Base-by-base conservation (phyloP, 1,140 invertebrate species). In the Penaeus indicus region DNA sequence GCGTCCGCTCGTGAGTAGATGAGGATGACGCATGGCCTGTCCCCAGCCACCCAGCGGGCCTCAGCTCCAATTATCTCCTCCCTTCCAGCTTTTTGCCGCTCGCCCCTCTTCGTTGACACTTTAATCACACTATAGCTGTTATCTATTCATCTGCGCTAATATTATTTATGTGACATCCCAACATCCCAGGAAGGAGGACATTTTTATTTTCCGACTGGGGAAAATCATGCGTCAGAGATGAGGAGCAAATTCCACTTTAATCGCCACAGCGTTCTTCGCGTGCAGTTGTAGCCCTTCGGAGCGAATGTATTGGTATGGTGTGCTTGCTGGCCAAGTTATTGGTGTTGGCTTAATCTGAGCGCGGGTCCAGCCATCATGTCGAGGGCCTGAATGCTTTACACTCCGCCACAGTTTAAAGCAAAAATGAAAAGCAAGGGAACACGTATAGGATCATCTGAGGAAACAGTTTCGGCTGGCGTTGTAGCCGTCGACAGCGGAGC, bases 61-160 rank as follows among this genome's bases (percentile, higher is more conserved):
- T 25, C 86, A 61, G 79, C 86, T 87, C 86, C 86, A 87, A 87
- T 87, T 87, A 87, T 87, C 86, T 81, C 86, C 64, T 72, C 77
- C 60, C 77, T 79, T 79, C 81, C n/a, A 54, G 22, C 81, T 83
- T 83, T 62, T 86, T 81, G 80, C 63, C 60, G 42, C 80, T 77
- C 78, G n/a, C 47, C 79, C 42, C 47, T 82, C 64, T 63, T 38
- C 61, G 27, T 25, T 61, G 13, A 47, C 25, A 11, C 86, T 54
- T 27, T 75, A 62, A 19, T 32, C 27, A 67, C 62, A 60, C n/a
- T 54, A 54, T 32, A 72, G 18, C 67, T 72, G 21, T 72, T 13
- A 54, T 54, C 54, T 54, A 54, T 54, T 54, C 54, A 54, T 54
- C 54, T 54, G 54, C 11, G 11, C 54, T 54, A 54, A 54, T 54